Percentiles rank a stretch among this genome's conserved stretches.
Conservation (phyloP, 2,797 vertebrate genomes). For the Paramormyrops hopkinsi region DNA sequence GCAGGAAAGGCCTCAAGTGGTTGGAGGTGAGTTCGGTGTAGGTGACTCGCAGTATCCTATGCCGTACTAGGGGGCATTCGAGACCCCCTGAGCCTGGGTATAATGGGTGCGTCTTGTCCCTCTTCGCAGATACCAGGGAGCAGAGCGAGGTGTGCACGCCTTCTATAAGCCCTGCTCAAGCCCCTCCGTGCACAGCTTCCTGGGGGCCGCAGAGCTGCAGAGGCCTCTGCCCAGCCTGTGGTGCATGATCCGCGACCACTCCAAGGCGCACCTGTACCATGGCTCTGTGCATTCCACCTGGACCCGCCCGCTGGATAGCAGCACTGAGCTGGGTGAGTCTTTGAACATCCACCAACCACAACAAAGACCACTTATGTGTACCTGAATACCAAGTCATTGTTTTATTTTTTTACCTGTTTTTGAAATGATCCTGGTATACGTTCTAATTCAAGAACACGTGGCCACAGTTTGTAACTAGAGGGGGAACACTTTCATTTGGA, state of each 20-base stretch:
- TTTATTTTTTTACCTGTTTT: neutral
- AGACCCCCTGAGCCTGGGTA: neutral
- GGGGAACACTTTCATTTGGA: neutral
- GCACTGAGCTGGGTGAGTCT: conserved; percentile 65
- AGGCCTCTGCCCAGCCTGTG: conserved; percentile 72
- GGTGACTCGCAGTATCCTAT: neutral
- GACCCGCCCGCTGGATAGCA: conserved; percentile 79
- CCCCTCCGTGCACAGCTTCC: conserved; percentile 77
- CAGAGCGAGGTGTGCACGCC: conserved; percentile 74
- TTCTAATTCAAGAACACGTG: neutral
- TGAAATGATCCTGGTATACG: neutral
- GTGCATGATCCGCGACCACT: conserved; percentile 76
- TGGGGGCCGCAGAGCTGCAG: conserved; percentile 77
- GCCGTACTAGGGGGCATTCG: neutral
- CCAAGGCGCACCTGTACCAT: conserved; percentile 78
- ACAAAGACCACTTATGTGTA: neutral
- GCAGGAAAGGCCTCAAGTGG: conserved; percentile 65
- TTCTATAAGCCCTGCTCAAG: conserved; percentile 80
- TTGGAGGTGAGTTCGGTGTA: conserved; percentile 77
- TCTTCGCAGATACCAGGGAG: conserved; percentile 72
- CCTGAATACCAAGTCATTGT: neutral
- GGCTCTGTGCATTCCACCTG: conserved; percentile 71
- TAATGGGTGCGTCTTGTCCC: neutral
- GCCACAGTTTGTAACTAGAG: neutral
- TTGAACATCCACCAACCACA: neutral